These are phyloP conservation scores for Tapera naevia DNA, from an alignment of 2,797 vertebrate species.

Conservation along the genomic window DNA sequence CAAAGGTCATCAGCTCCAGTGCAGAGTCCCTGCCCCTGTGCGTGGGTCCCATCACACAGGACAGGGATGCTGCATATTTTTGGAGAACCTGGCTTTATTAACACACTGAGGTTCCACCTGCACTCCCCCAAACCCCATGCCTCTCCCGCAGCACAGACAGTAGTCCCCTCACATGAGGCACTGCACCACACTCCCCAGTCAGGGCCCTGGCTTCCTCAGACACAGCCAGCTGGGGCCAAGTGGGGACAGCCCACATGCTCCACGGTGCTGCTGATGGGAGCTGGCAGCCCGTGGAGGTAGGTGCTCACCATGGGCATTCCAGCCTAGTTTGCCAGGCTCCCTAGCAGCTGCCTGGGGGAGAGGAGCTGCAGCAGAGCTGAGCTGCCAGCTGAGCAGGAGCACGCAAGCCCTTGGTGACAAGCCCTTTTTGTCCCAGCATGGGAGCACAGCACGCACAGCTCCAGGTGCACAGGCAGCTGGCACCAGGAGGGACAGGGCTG, in stretches of 20 bases:
- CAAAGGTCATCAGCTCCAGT: background rate
- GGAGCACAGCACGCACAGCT: accelerated
- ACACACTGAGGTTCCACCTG: background rate
- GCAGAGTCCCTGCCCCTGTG: background rate
- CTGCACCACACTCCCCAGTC: accelerated
- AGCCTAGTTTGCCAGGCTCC: background rate
- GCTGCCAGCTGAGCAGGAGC: background rate
- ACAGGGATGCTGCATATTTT: conserved; percentile 1
- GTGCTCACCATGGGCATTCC: background rate
- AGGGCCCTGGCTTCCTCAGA: accelerated
- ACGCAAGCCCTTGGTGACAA: background rate
- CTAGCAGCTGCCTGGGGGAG: background rate
- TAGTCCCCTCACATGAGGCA: accelerated
- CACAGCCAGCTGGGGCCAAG: background rate
- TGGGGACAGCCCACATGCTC: accelerated
- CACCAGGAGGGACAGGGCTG: background rate
- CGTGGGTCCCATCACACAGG: conserved; percentile 1
- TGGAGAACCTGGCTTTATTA: conserved; percentile 57
- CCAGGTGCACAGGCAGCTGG: background rate
- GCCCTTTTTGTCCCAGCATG: background rate
- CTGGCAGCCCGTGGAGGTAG: background rate
- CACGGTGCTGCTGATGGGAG: accelerated
- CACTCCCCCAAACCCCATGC: accelerated
- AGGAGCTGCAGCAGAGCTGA: accelerated
- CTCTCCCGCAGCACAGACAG: accelerated